Conservation (phyloP, 2,888 invertebrate genomes). For the Phytoseiulus persimilis region DNA sequence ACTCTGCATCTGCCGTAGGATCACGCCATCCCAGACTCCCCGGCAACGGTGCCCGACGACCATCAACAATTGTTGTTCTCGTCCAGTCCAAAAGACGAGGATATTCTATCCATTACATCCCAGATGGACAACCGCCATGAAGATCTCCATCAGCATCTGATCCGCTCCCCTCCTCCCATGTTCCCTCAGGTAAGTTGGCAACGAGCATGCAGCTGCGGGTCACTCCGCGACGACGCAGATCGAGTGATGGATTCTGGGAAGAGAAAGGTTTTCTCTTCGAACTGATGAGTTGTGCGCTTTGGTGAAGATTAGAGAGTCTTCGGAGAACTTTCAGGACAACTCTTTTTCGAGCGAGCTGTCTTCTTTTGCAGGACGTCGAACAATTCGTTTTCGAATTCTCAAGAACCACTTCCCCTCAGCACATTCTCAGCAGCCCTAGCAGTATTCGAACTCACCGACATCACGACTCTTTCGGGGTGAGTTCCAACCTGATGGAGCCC, state of each 20-base stretch:
- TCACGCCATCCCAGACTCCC: constrained; percentile 25
- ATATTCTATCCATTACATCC: constrained; percentile 19
- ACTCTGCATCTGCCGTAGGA: neutral
- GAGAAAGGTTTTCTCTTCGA: too few relatives aligned
- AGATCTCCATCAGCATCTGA: constrained; percentile 70
- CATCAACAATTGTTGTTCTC: constrained; percentile 37
- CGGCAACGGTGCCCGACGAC: constrained; percentile 30
- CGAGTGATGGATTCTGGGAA: too few relatives aligned
- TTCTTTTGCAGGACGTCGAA: constrained; percentile 18
- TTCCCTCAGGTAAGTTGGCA: constrained; percentile 43
- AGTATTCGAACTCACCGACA: constrained; percentile 29
- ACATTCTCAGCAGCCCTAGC: constrained; percentile 6
- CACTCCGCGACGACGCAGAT: too few relatives aligned
- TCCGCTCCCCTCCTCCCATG: constrained; percentile 66
- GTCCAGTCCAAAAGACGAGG: constrained; percentile 41
- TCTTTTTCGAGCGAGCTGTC: too few relatives aligned
- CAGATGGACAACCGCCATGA: constrained; percentile 41
- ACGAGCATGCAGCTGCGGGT: too few relatives aligned
- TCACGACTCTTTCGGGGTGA: constrained; percentile 24
- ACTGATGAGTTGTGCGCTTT: too few relatives aligned
- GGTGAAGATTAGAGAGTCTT: neutral
- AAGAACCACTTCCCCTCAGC: constrained; percentile 32
- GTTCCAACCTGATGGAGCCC: neutral
- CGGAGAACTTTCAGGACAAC: neutral
- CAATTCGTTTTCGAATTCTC: constrained; percentile 38